These are phyloP conservation scores for Rhopalosiphum padi DNA, from an alignment of 1,140 invertebrate genomes.

Conservation along the genomic window DNA sequence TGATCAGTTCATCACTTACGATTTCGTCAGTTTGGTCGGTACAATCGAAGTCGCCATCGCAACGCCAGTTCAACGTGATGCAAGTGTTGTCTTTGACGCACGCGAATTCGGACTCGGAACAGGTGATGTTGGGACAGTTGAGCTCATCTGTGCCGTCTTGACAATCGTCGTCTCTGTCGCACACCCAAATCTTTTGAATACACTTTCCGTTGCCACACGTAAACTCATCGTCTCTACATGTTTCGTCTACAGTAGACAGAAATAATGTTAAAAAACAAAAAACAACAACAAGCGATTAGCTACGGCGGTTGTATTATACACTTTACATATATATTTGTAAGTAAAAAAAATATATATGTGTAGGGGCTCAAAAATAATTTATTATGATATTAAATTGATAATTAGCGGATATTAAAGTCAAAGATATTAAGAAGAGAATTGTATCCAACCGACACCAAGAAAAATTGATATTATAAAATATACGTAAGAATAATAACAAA, in stretches of 20 bases:
- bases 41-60: conserved; percentile 88
- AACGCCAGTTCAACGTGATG: conserved; percentile 78
- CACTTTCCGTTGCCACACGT: conserved; percentile 88
- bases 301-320: background rate
- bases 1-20: conserved; percentile 64
- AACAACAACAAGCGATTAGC: background rate
- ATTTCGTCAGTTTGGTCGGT: conserved; percentile 80
- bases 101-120: conserved; percentile 72
- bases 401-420: background rate
- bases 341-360: background rate
- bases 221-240: conserved; percentile 86
- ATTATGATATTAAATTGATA: background rate
- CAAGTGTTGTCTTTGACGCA: conserved; percentile 73
- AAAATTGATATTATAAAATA: background rate
- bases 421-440: background rate
- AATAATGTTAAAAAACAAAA: background rate
- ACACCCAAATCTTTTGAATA: conserved; percentile 85
- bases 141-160: conserved; percentile 82
- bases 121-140: conserved; percentile 75
- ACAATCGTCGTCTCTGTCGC: conserved; percentile 88
- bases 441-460: background rate
- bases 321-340: background rate
- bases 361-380: background rate
- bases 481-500: background rate
- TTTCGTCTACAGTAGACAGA: conserved; percentile 72